Percentiles rank a stretch among this genome's conserved stretches.
These are phyloP conservation scores for Acanthaster planci DNA, from an alignment of 35 echinoderm and acorn worm genomes.

Conservation along the genomic window DNA sequence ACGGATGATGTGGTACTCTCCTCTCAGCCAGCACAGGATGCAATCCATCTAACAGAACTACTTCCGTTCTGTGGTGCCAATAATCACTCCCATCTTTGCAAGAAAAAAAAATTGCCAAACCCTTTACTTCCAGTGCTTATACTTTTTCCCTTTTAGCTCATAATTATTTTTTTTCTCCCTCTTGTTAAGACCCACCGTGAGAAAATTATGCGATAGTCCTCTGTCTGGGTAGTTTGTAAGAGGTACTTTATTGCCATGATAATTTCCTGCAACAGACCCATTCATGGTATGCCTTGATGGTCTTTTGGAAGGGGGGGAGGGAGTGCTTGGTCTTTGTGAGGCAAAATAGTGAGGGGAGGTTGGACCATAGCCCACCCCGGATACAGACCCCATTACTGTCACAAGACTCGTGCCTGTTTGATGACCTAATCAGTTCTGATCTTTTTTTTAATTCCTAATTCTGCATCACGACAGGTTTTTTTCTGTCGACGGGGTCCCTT, in stretches of 20 bases:
- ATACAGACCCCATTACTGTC: not conserved
- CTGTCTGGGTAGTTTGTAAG: too few relatives aligned
- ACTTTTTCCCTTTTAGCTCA: not conserved
- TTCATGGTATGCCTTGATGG: not conserved
- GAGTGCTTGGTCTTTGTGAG: not conserved
- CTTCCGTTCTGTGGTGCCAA: slow-evolving; percentile 3
- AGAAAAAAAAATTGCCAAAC: not conserved
- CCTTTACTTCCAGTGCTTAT: not conserved
- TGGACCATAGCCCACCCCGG: not conserved
- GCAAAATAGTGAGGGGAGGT: not conserved
- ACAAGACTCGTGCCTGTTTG: not conserved
- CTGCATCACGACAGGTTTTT: not conserved
- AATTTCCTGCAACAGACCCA: not conserved
- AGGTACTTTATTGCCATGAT: too few relatives aligned
- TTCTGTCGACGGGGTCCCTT: not conserved
- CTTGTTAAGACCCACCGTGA: not conserved
- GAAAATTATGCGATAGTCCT: not conserved
- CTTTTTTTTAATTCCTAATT: not conserved
- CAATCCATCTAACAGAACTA: slow-evolving; percentile 23
- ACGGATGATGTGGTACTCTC: slow-evolving; percentile 3
- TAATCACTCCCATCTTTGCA: not conserved
- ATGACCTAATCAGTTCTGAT: slow-evolving; percentile 1
- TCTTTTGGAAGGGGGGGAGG: too few relatives aligned
- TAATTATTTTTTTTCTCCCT: not conserved
- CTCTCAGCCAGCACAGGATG: not conserved